Percentiles rank a stretch among this genome's conserved stretches.
These are phyloP conservation scores for Crotalus horridus DNA, from an alignment of 2,113 vertebrate species.

Conservation along the genomic window DNA sequence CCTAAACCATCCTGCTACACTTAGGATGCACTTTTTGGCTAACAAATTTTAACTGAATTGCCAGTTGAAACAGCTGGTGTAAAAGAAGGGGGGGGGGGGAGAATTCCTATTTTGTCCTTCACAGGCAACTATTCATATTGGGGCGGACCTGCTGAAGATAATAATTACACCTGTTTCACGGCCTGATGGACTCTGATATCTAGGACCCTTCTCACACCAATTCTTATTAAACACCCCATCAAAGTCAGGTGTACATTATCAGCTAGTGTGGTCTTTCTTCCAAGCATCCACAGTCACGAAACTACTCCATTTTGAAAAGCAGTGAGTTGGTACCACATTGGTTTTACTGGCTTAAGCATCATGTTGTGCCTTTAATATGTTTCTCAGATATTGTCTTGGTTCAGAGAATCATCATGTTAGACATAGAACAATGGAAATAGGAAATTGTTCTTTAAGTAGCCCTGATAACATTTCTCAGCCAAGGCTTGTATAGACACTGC, in stretches of 20 bases:
- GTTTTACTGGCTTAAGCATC: background rate
- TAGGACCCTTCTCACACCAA: background rate
- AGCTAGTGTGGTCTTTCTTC: background rate
- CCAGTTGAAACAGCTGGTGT: background rate
- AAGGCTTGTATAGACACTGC: background rate
- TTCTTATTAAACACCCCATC: background rate
- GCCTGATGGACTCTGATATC: background rate
- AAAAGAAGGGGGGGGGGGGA: background rate
- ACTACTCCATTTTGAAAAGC: background rate
- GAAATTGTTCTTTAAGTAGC: background rate
- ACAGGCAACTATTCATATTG: background rate
- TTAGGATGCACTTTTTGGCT: background rate
- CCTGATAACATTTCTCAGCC: background rate
- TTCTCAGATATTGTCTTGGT: background rate
- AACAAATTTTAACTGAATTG: background rate
- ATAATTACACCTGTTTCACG: background rate
- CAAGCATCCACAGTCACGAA: background rate
- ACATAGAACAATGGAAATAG: background rate
- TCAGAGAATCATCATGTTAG: background rate
- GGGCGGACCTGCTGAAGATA: background rate
- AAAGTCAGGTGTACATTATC: background rate
- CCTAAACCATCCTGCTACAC: background rate
- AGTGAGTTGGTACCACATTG: background rate
- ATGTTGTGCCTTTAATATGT: background rate
- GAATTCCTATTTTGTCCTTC: background rate